phyloP scores from a whole-genome alignment of 2,113 vertebrate genomes.

The Corythoichthys intestinalis region DNA sequence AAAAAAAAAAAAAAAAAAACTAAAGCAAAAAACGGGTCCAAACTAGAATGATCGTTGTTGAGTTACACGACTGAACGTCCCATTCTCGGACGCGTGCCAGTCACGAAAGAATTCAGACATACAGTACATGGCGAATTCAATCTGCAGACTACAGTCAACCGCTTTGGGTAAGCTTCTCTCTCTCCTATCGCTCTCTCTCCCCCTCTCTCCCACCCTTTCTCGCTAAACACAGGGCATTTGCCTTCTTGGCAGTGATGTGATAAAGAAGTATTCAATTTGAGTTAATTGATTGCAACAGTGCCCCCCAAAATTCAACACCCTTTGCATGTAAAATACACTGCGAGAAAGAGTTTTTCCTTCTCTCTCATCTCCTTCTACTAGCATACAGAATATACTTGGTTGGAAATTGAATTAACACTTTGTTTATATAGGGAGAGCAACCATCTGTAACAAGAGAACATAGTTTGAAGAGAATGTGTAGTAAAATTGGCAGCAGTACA shows the following conservation, averaged over 20 bases:
- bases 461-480: conserved; percentile 20
- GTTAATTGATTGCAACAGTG: conserved; percentile 22
- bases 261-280: conserved; percentile 42
- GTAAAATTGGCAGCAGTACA: background rate
- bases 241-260: conserved; percentile 35
- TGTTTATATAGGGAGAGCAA: conserved; percentile 44
- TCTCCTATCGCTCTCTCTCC: conserved; percentile 16
- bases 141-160: conserved; percentile 37
- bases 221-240: conserved; percentile 30
- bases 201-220: conserved; percentile 19
- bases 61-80: conserved; percentile 46
- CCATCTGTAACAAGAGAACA: conserved; percentile 35
- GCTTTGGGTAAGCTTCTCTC: conserved; percentile 45
- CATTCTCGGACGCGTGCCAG: conserved; percentile 23
- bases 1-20: conserved; percentile 11
- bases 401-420: conserved; percentile 61
- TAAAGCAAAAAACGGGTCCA: conserved; percentile 17
- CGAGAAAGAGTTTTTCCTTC: conserved; percentile 1
- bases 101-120: conserved; percentile 4
- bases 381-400: background rate
- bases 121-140: conserved; percentile 5
- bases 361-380: background rate
- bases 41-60: conserved; percentile 34
- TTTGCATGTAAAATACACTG: conserved; percentile 6
- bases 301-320: background rate